phyloP scores from a whole-genome alignment of 2,888 invertebrate genomes.

The Saturnia pavonia region DNA sequence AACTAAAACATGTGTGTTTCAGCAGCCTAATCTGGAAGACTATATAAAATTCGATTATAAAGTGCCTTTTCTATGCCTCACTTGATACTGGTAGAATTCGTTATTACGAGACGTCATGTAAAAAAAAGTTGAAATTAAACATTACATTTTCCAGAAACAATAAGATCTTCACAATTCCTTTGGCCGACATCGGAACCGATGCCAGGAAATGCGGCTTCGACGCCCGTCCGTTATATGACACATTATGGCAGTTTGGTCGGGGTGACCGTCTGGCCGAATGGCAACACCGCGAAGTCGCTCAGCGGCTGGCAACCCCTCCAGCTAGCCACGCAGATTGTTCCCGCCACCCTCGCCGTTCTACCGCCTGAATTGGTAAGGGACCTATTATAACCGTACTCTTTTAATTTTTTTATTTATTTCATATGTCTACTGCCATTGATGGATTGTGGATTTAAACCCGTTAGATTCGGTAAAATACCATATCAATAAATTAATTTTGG shows the following conservation, averaged over 20 bases:
- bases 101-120: too few species aligned
- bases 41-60: too few species aligned
- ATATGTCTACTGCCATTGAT: slow-evolving; percentile 86
- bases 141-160: slow-evolving; percentile 82
- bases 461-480: too few species aligned
- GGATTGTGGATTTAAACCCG: too few species aligned
- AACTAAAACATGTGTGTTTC: too few species aligned
- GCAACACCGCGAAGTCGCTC: slow-evolving; percentile 78
- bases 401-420: slow-evolving; percentile 37
- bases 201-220: slow-evolving; percentile 81
- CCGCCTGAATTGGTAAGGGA: slow-evolving; percentile 82
- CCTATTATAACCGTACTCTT: not conserved
- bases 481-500: too few species aligned
- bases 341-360: slow-evolving; percentile 90
- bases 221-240: slow-evolving; percentile 85
- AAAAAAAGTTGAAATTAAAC: too few species aligned
- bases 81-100: too few species aligned
- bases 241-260: slow-evolving; percentile 88
- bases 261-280: slow-evolving; percentile 83
- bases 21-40: too few species aligned
- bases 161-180: slow-evolving; percentile 87
- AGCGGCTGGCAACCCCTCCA: slow-evolving; percentile 93
- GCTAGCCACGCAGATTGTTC: slow-evolving; percentile 94
- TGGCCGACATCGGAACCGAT: slow-evolving; percentile 83
- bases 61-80: too few species aligned